Conservation (phyloP, 2,888 invertebrate species). For the Cylloceria caligata region DNA sequence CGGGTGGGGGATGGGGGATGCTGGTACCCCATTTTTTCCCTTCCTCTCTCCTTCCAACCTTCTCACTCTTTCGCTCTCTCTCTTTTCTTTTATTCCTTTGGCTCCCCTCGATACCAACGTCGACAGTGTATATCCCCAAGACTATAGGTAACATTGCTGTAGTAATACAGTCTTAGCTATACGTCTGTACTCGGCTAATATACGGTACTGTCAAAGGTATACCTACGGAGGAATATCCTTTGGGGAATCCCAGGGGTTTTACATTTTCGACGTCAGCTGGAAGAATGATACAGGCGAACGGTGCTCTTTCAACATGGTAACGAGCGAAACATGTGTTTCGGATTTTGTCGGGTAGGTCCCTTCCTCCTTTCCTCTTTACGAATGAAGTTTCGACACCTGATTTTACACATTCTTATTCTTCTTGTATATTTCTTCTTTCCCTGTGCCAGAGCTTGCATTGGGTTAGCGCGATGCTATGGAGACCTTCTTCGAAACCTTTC, state of each 20-base stretch:
- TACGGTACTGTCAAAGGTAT: conserved; percentile 38
- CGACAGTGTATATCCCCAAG: not conserved
- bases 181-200: conserved; percentile 45
- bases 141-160: not conserved
- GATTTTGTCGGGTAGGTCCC: conserved; percentile 61
- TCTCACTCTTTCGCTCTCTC: conserved; percentile 28
- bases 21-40: conserved; percentile 73
- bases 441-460: not conserved
- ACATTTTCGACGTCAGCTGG: conserved; percentile 53
- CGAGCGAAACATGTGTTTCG: conserved; percentile 72
- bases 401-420: conserved; percentile 59
- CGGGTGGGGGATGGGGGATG: conserved; percentile 71
- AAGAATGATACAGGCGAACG: conserved; percentile 34
- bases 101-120: not conserved
- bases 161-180: conserved; percentile 36
- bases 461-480: conserved; percentile 28
- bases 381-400: conserved; percentile 62
- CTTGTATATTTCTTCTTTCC: not conserved
- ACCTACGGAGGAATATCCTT: conserved; percentile 66
- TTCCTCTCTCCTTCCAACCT: conserved; percentile 39
- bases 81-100: not conserved
- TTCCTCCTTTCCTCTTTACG: conserved; percentile 10
- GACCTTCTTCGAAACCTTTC: conserved; percentile 24
- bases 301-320: conserved; percentile 34
- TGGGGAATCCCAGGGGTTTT: conserved; percentile 71